Conservation (phyloP, 1,140 invertebrate species). For the Drosophila lacteicornis region DNA sequence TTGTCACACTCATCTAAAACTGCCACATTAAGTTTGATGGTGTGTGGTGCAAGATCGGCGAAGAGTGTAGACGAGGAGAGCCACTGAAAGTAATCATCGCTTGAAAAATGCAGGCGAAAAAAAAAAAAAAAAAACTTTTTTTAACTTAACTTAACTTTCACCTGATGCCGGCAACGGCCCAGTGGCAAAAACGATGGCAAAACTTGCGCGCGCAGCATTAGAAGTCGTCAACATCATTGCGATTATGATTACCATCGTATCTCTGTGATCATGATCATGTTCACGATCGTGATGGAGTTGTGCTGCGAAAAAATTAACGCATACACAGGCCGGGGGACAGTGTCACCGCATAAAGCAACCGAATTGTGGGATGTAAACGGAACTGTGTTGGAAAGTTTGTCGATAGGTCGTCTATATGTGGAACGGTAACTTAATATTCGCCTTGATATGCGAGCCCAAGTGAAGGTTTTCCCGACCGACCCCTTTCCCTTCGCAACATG, state of each 20-base stretch:
- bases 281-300: constrained; percentile 41
- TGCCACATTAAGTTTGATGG: constrained; percentile 80
- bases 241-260: constrained; percentile 42
- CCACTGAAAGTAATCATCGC: constrained; percentile 70
- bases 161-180: constrained; percentile 51
- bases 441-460: constrained; percentile 38
- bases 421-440: constrained; percentile 39
- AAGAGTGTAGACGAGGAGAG: constrained; percentile 7
- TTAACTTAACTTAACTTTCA: constrained; percentile 47
- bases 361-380: constrained; percentile 60
- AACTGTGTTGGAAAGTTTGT: constrained; percentile 59
- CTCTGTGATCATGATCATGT: constrained; percentile 23
- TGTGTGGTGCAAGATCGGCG: constrained; percentile 56
- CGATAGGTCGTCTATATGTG: constrained; percentile 22
- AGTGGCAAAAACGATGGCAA: constrained; percentile 47
- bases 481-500: constrained; percentile 21
- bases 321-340: constrained; percentile 5
- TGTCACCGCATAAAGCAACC: constrained; percentile 33
- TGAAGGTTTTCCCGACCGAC: constrained; percentile 54
- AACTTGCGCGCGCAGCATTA: constrained; percentile 66
- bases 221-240: constrained; percentile 58
- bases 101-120: constrained; percentile 77
- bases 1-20: constrained; percentile 58
- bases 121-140: constrained; percentile 55
- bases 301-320: constrained; percentile 39